Evolutionary conservation across 2,113 vertebrate species (phyloP).

Genomic region (Zosterops japonicus): DNA sequence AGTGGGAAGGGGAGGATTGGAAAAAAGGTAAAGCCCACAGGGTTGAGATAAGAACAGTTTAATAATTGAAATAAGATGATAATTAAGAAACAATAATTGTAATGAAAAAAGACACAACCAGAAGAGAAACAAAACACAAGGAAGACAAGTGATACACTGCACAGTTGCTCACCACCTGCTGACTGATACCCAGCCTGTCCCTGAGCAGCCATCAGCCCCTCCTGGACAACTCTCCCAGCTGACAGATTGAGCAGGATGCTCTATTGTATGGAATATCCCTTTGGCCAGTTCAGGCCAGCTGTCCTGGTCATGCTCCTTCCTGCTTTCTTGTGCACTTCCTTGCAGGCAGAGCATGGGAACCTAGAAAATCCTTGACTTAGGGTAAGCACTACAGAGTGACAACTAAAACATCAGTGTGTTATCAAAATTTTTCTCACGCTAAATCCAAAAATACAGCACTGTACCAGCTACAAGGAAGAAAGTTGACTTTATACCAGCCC

Average conservation of each 20-base stretch:
- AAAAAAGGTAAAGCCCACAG: accelerated
- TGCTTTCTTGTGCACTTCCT: neutral
- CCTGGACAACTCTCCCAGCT: neutral
- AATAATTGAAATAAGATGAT: neutral
- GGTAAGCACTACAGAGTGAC: neutral
- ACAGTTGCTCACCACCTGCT: accelerated
- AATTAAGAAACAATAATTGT: neutral
- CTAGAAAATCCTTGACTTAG: neutral
- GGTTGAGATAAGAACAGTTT: neutral
- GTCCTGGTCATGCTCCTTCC: neutral
- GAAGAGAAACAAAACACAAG: accelerated
- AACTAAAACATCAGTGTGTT: neutral
- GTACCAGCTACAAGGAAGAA: neutral
- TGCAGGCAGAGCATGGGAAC: neutral
- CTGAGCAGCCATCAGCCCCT: accelerated
- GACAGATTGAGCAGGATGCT: neutral
- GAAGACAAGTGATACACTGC: neutral
- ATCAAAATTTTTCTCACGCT: neutral
- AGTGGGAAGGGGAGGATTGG: neutral
- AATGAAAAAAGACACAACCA: neutral
- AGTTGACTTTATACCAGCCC: neutral
- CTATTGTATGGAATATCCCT: neutral
- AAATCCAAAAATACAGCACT: neutral
- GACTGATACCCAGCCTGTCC: neutral
- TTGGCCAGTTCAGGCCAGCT: neutral